Evolutionary conservation across 2,888 invertebrate genomes (phyloP), one percentile per base, ranked within the genome.

Genomic region (Quadroppia sp.): DNA sequence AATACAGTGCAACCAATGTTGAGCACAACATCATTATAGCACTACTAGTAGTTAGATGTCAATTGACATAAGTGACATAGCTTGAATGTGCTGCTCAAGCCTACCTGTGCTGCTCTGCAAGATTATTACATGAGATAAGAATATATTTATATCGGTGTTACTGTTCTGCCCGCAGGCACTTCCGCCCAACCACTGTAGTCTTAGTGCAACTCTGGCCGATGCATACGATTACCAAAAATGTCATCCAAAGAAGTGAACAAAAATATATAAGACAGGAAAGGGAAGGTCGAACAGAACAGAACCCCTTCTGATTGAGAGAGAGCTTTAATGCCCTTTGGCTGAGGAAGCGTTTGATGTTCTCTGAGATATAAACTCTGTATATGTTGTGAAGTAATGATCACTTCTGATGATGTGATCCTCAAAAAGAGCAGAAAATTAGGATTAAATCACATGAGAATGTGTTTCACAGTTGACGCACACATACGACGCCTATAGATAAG

Each of bases 381-480:
- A 61, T 61, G 13, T 28, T 32, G 15, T 11, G 9, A 23, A 23
- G 6, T 56, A 56, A 56, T 56, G 56, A 56, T 56, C 56, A 56
- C 3, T 25, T 56, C 15, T 56, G 56, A 56, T 56, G 25, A 56
- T 56, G 56, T 17, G 56, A 23, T 56, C 56, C 28, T 11, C 25
- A 56, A 56, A 56, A 56, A 56, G 56, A 56, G 23, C 28, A 25
- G 56, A 61, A 61, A 53, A 61, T 30, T 28, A 30, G 30, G 25
- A 61, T 61, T 61, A 61, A 61, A 61, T 61, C 61, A 61, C 32
- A 61, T 61, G 61, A 61, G 61, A 61, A 61, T 61, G n/a, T 61
- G 61, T 61, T 32, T 61, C 61, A 32, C 61, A 61, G 61, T 61
- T 17, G 61, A 32, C 7, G 25, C 61, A 30, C 61, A 61, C 61